Evolutionary conservation across 2,113 vertebrate species (phyloP).

Genomic region (Perccottus glenii): DNA sequence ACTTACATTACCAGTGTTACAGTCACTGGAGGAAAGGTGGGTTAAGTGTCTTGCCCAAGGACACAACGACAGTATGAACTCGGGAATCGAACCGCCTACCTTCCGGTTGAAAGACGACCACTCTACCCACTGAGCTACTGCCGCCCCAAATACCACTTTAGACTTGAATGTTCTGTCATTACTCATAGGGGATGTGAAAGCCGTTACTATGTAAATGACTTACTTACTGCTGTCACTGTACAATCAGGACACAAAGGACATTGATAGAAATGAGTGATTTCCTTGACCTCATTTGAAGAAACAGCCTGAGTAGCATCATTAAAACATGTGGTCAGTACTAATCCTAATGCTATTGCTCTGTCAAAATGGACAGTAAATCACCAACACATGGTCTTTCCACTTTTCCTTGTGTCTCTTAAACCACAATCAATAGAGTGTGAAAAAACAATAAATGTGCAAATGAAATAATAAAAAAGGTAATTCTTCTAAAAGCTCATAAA

Average conservation of each 20-base stretch:
- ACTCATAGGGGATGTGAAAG: conserved; percentile 3
- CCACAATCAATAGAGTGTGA: conserved; percentile 20
- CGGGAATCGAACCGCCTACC: too few relatives aligned
- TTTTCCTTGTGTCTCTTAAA: conserved; percentile 29
- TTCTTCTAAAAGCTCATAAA: conserved; percentile 14
- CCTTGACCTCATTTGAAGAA: conserved; percentile 56
- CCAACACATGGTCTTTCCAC: conserved; percentile 15
- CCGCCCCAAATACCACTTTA: too few relatives aligned
- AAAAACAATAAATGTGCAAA: conserved; percentile 1
- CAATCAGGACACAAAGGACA: conserved; percentile 31
- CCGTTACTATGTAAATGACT: conserved; percentile 20
- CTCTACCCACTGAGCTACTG: too few relatives aligned
- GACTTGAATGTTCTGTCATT: neutral
- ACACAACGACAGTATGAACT: too few relatives aligned
- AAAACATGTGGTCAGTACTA: conserved; percentile 57
- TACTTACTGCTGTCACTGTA: too few relatives aligned
- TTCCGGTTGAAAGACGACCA: too few relatives aligned
- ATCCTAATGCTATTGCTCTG: conserved; percentile 47
- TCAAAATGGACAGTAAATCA: conserved; percentile 21
- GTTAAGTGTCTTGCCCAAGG: too few relatives aligned
- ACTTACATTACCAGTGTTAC: too few relatives aligned
- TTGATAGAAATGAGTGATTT: conserved; percentile 61
- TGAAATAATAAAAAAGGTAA: conserved; percentile 6
- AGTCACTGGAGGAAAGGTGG: too few relatives aligned
- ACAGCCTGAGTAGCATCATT: conserved; percentile 71